Base-by-base conservation (phyloP, 2,797 vertebrate genomes). In the Poliocrania exsul region DNA sequence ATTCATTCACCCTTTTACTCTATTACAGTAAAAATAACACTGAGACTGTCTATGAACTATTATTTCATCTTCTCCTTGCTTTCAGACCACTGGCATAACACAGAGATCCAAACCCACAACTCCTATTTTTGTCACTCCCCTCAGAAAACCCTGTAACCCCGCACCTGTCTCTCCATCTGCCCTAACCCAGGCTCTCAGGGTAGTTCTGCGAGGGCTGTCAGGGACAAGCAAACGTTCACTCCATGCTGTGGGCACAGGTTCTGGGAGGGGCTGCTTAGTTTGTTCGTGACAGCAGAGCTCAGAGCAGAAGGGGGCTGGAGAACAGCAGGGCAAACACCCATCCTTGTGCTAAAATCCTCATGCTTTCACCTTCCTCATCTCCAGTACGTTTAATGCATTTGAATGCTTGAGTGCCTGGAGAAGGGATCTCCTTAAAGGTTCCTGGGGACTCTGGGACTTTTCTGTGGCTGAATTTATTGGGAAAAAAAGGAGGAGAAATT, bases 271-370 rank as follows among this genome's bases (percentile, higher is more conserved):
- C 62, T 60, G 17, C 42, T 87, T 29, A 4, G 16, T 20, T 86
- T 2, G 8, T 13, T 78, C 24, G 8, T 1, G 3, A 33, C n/a
- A 46, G 47, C 51, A 38, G 20, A 9, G 56, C 24, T 70, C n/a
- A 38, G 44, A 49, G 66, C 61, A 31, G 71, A 31, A 81, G 44
- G n/a, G 72, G 54, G 31, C 78, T 67, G 78, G 58, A 81, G 47
- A 44, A 25, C 15, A 38, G 74, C 53, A 56, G 40, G 49, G 33
- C 0, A 0, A 81, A 37, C 53, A 6, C 15, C 15, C 3, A 0
- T 57, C 46, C 46, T n/a, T 33, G 23, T 75, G 78, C 70, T 74
- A 79, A 75, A 83, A 81, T 70, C 70, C 21, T 72, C n/a, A 2
- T 28, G 31, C 47, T 66, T 42, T 18, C n/a, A 20, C 33, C 12